phyloP scores from a whole-genome alignment of 1,140 invertebrate genomes.

The Heliconius eleuchia region DNA sequence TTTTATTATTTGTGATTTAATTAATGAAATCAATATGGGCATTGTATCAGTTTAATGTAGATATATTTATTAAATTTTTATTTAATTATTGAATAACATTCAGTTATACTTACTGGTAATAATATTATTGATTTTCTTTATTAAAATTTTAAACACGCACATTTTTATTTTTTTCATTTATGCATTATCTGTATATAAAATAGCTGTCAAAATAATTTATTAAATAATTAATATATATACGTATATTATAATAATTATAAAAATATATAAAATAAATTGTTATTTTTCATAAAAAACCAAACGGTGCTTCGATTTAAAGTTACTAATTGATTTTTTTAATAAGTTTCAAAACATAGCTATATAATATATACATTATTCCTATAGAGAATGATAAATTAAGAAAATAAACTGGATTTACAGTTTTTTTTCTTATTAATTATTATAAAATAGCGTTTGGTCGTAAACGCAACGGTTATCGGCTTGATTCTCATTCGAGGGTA shows the following conservation, averaged over 20 bases:
- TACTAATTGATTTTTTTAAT: slow-evolving; percentile 16
- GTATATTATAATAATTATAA: not conserved
- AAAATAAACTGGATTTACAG: not conserved
- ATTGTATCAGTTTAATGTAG: not conserved
- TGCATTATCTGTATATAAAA: not conserved
- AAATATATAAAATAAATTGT: slow-evolving; percentile 8
- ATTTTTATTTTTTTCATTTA: not conserved
- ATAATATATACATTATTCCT: not conserved
- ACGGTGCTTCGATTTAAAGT: slow-evolving; percentile 20
- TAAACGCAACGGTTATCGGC: too few species aligned
- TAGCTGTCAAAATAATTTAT: slow-evolving; percentile 7
- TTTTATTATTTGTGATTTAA: not conserved
- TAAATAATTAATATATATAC: not conserved
- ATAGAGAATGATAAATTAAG: slow-evolving; percentile 7
- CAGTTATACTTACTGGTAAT: not conserved
- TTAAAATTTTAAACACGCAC: not conserved
- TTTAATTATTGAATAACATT: not conserved
- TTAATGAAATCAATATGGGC: not conserved
- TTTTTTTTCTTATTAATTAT: not conserved
- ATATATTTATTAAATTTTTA: not conserved
- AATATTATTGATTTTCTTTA: not conserved
- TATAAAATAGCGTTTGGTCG: too few species aligned
- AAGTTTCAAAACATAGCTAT: not conserved
- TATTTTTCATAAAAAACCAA: slow-evolving; percentile 18
- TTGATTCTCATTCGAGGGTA: too few species aligned